Conservation (phyloP, 2,797 vertebrate genomes). For the Merluccius polli region DNA sequence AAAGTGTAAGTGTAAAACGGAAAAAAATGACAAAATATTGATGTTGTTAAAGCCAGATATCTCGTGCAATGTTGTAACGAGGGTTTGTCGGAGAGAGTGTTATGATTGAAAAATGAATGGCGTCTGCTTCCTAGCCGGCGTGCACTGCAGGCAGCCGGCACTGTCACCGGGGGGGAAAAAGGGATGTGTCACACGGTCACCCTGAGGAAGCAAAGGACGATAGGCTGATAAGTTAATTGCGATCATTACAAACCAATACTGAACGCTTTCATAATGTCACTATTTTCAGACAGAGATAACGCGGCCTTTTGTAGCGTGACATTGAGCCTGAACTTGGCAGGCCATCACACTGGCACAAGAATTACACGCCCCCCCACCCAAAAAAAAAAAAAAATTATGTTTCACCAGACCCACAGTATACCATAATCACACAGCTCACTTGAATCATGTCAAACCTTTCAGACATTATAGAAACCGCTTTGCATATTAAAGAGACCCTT, state of each 20-base stretch:
- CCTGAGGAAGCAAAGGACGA: constrained; percentile 45
- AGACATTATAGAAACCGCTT: constrained; percentile 25
- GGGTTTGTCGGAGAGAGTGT: not conserved
- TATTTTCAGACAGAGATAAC: constrained; percentile 50
- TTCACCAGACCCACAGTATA: not conserved
- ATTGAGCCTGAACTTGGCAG: constrained; percentile 56
- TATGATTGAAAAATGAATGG: not conserved
- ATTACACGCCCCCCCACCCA: not conserved
- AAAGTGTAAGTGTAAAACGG: not conserved
- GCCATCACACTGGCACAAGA: constrained; percentile 27
- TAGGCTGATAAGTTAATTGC: constrained; percentile 67
- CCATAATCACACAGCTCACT: constrained; percentile 4
- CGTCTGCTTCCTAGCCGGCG: not conserved
- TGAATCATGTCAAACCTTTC: constrained; percentile 22
- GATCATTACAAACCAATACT: constrained; percentile 54
- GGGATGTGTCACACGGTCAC: constrained; percentile 43
- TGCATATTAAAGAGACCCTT: constrained; percentile 41
- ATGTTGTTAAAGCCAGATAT: not conserved
- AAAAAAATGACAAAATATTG: not conserved
- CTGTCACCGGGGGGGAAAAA: constrained; percentile 11
- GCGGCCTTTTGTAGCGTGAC: constrained; percentile 52
- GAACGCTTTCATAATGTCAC: constrained; percentile 48
- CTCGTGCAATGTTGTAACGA: not conserved
- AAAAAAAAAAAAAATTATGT: not conserved
- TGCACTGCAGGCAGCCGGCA: not conserved